Percentiles rank a stretch among this genome's conserved stretches.
These are phyloP conservation scores for Diaperis boleti DNA, from an alignment of 2,888 invertebrate genomes.

Conservation along the genomic window DNA sequence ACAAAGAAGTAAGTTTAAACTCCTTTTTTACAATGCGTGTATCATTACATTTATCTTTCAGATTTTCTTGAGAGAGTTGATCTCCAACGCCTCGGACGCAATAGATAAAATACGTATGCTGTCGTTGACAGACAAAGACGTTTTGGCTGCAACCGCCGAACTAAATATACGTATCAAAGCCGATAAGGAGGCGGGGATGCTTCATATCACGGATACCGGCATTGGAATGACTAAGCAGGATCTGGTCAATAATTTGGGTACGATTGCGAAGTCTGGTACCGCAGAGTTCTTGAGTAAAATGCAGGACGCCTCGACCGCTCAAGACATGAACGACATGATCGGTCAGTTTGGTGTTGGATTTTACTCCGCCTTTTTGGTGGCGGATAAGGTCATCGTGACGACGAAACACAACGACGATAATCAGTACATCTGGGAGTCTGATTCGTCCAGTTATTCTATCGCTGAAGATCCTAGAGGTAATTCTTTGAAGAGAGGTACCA, in stretches of 20 bases:
- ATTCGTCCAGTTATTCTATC: conserved; percentile 90
- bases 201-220: conserved; percentile 97
- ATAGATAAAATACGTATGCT: conserved; percentile 97
- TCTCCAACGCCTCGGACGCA: conserved; percentile 99
- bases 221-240: conserved; percentile 97
- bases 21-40: neutral
- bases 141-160: conserved; percentile 84
- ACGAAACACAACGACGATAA: conserved; percentile 94
- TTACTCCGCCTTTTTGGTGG: conserved; percentile 96
- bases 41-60: conserved; percentile 60
- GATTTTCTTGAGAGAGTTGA: conserved; percentile 97
- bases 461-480: conserved; percentile 94
- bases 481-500: conserved; percentile 83
- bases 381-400: conserved; percentile 95
- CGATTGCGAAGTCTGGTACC: conserved; percentile 98
- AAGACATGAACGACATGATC: conserved; percentile 96
- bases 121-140: conserved; percentile 87
- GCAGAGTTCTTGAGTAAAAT: conserved; percentile 95
- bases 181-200: conserved; percentile 90
- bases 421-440: conserved; percentile 99
- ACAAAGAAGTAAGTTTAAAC: conserved; percentile 85
- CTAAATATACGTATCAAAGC: conserved; percentile 91
- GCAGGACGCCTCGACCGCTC: conserved; percentile 75
- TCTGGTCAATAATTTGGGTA: conserved; percentile 95
- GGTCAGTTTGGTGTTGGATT: conserved; percentile 99